Conservation (phyloP, 2,888 invertebrate species). For the Syritta pipiens region DNA sequence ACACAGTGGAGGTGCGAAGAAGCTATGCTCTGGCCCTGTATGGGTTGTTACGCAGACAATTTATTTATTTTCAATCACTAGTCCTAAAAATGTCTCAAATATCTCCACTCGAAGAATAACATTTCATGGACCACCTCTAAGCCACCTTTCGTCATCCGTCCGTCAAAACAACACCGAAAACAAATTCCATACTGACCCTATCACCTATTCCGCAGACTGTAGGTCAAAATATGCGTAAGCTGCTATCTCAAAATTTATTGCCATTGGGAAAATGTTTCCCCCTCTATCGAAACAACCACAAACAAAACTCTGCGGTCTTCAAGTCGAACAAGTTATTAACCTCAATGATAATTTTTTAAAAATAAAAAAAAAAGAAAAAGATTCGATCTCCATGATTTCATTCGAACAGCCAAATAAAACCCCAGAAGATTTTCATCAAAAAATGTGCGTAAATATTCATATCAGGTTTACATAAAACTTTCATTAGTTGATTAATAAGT, state of each 20-base stretch:
- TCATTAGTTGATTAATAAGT: slow-evolving; percentile 60
- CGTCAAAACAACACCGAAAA: too few species aligned
- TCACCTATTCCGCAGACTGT: not conserved
- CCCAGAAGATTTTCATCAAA: slow-evolving; percentile 6
- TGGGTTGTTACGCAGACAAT: too few species aligned
- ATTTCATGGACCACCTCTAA: too few species aligned
- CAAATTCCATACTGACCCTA: too few species aligned
- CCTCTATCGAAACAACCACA: not conserved
- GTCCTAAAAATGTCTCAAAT: too few species aligned
- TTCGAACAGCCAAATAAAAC: not conserved
- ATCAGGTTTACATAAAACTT: slow-evolving; percentile 56
- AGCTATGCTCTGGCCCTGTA: too few species aligned
- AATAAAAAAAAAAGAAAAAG: not conserved
- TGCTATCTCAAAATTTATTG: not conserved
- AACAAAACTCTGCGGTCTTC: too few species aligned
- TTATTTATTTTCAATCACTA: too few species aligned
- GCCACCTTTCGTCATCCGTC: too few species aligned
- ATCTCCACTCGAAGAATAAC: too few species aligned
- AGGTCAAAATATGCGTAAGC: slow-evolving; percentile 4
- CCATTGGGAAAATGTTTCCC: not conserved
- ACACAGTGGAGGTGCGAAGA: too few species aligned
- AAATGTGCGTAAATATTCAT: slow-evolving; percentile 39
- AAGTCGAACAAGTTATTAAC: slow-evolving; percentile 23
- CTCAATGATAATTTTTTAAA: slow-evolving; percentile 29
- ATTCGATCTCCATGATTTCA: slow-evolving; percentile 12